Base-by-base conservation (phyloP, 2,113 vertebrate genomes). In the Carassius gibelio region DNA sequence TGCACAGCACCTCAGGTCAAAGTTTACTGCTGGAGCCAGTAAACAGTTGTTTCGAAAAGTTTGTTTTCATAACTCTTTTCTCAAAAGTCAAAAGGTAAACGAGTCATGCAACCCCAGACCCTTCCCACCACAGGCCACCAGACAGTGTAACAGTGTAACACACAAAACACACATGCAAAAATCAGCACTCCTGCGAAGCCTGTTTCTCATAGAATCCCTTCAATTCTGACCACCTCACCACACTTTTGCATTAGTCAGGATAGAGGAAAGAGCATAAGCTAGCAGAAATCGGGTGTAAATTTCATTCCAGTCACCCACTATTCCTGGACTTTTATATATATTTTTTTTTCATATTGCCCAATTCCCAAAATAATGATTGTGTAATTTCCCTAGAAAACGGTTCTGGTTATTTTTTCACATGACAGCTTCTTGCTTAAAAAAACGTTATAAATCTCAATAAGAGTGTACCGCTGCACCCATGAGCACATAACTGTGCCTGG, bases 51-150 rank as follows among this genome's bases (percentile, higher is more conserved):
- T 92, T 93, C 90, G 89, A 90, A 94, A 93, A 1, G 30, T 30
- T 30, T 30, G 30, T 30, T 30, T 30, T 30, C 30, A 30, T 30
- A 30, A 30, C 30, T 30, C 84, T 81, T 90, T 50, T 89, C 88
- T 36, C 17, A 83, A 88, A 83, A 90, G 92, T 89, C 91, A 91
- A 83, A 84, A 92, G 90, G 91, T 94, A 89, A 91, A 62, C 68
- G 66, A 88, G 75, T 86, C 85, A 91, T 74, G 81, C 88, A 88
- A 90, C 62, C 71, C 61, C 82, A 78, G 55, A 23, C 82, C 81
- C 34, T 38, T n/a, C 72, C 78, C 64, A 30, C n/a, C 50, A 21
- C 64, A 10, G 42, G 26, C 42, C 85, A 34, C 42, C 45, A 74
- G 83, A 79, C 82, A 86, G 69, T 78, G 48, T 81, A 84, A 86